Evolutionary conservation across 2,888 invertebrate species (phyloP).

Genomic region (Hypomecis atomaria): DNA sequence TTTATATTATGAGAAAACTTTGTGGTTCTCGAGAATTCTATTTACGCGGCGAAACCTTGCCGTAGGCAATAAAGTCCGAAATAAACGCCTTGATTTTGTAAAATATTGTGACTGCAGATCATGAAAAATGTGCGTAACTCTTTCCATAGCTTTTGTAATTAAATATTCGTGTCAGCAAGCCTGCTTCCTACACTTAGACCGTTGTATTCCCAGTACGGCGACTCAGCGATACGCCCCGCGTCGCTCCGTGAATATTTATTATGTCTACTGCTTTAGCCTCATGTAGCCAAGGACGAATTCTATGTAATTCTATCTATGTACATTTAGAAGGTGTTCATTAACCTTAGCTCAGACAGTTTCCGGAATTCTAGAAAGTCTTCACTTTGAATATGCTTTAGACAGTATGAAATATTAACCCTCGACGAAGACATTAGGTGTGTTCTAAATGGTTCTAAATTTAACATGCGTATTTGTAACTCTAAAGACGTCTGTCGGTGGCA

Average conservation of each 20-base stretch:
- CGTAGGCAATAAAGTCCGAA: no score
- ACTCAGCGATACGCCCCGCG: constrained; percentile 45
- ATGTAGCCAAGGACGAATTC: constrained; percentile 43
- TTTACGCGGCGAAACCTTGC: no score
- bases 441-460: no score
- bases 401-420: no score
- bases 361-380: constrained; percentile 13
- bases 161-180: constrained; percentile 48
- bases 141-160: background rate
- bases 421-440: background rate
- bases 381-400: background rate
- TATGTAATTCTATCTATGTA: constrained; percentile 18
- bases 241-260: constrained; percentile 65
- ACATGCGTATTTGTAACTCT: no score
- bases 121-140: background rate
- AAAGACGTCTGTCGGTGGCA: no score
- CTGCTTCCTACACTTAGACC: constrained; percentile 53
- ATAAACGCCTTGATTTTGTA: no score
- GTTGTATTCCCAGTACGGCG: constrained; percentile 61
- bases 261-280: constrained; percentile 43
- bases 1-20: no score
- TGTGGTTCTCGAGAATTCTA: no score
- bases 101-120: no score
- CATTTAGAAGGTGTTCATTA: constrained; percentile 41
- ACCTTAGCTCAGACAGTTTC: constrained; percentile 27